Base-by-base conservation (phyloP, 2,888 invertebrate genomes). In the Cryptocephalus primarius region DNA sequence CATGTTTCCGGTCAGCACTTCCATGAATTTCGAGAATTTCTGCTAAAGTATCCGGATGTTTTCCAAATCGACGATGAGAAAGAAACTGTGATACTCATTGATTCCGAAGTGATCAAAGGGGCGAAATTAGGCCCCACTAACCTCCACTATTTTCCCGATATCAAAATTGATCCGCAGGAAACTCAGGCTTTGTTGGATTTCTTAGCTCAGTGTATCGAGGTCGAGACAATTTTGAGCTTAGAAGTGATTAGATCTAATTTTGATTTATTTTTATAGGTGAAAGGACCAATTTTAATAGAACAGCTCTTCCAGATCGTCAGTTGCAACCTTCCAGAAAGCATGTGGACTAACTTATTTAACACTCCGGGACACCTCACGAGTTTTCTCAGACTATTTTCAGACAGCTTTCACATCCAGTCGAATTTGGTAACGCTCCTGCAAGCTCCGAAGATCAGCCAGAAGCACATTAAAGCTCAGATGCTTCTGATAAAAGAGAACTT, bases 1-100 rank as follows among this genome's bases (percentile, higher is more conserved):
- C 92, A 95, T 70, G 92, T 95, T 62, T 94, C 94, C 55, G 88
- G 84, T 11, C 92, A 94, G 69, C 91, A 93, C 68, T 88, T 92
- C 64, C 88, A 88, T 69, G 94, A 95, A 71, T 95, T 95, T 69
- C 60, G 67, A 40, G 93, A 94, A 53, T 95, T 95, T 69, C 75
- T 95, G 11, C 62, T 79, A 51, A 85, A 86, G 66, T 89, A 90
- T 68, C 80, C 88, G 0, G 88, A 90, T 55, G 81, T 84, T 47
- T 95, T 94, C 70, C 80, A 84, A 48, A 85, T 95, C 41, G 80
- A 84, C 46, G 91, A 92, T 55, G 86, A 87, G 68, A 67, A 91
- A 55, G 71, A 71, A 55, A 85, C 85, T 61, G 91, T 93, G 38
- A 77, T 88, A 67, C 75, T 94, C 62, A 77, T 77, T 50, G 75